Percentiles rank a stretch among this genome's conserved stretches.
These are phyloP conservation scores for Oryzias celebensis DNA, from an alignment of 2,113 vertebrate species.

Conservation along the genomic window DNA sequence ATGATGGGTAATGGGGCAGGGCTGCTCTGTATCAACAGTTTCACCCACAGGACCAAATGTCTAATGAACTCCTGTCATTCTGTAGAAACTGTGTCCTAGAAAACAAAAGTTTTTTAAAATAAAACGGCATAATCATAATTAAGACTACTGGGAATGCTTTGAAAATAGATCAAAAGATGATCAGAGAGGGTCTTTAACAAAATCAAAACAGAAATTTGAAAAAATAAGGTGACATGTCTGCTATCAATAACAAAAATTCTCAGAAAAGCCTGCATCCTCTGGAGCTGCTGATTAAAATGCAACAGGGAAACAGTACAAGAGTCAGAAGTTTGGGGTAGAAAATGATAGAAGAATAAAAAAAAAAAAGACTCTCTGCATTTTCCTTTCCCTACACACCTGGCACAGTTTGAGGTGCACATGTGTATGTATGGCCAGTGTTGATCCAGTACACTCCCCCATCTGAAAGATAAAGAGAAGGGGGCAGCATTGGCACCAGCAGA, in stretches of 20 bases:
- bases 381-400: constrained; percentile 62
- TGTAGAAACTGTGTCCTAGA: no score
- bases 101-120: no score
- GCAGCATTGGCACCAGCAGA: constrained; percentile 57
- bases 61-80: no score
- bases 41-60: no score
- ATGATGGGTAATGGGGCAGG: no score
- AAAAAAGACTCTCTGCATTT: constrained; percentile 17
- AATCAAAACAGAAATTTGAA: constrained; percentile 63
- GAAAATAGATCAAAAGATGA: no score
- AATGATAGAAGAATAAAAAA: constrained; percentile 3
- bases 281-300: constrained; percentile 18
- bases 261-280: neutral
- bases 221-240: constrained; percentile 13
- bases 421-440: constrained; percentile 33
- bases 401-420: constrained; percentile 19
- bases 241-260: constrained; percentile 38
- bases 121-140: no score
- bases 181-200: constrained; percentile 12
- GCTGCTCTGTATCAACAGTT: no score
- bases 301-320: constrained; percentile 14
- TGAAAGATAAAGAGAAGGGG: constrained; percentile 58
- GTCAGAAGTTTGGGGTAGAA: constrained; percentile 15
- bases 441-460: constrained; percentile 60
- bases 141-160: no score